phyloP scores from a whole-genome alignment of 1,140 invertebrate genomes.

The Lamellibrachia luymesi region DNA sequence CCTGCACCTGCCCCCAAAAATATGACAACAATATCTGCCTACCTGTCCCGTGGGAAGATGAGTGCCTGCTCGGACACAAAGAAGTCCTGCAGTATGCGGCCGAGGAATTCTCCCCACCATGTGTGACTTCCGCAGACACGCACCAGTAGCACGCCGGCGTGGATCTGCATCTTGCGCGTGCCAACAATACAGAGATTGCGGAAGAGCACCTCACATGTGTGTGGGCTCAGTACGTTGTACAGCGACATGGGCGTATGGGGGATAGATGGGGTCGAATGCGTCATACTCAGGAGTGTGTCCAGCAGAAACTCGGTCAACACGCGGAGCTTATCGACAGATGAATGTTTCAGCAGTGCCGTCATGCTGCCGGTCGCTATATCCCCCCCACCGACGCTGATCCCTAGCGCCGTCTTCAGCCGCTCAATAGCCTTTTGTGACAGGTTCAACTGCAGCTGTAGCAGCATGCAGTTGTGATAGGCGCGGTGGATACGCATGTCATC shows the following conservation, averaged over 20 bases:
- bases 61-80: slow-evolving; percentile 76
- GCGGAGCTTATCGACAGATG: slow-evolving; percentile 68
- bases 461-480: slow-evolving; percentile 79
- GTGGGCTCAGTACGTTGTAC: slow-evolving; percentile 61
- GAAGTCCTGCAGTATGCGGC: slow-evolving; percentile 74
- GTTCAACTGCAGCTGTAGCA: slow-evolving; percentile 76
- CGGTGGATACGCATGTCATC: slow-evolving; percentile 71
- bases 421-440: slow-evolving; percentile 71
- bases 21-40: slow-evolving; percentile 21
- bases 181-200: slow-evolving; percentile 67
- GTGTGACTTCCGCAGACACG: slow-evolving; percentile 74
- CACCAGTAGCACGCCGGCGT: slow-evolving; percentile 74
- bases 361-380: background rate
- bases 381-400: slow-evolving; percentile 11
- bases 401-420: slow-evolving; percentile 64
- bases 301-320: slow-evolving; percentile 77
- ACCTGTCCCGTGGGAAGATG: slow-evolving; percentile 84
- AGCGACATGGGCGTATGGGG: slow-evolving; percentile 42
- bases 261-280: slow-evolving; percentile 59
- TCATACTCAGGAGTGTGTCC: slow-evolving; percentile 69
- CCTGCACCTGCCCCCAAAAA: slow-evolving; percentile 7
- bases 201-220: slow-evolving; percentile 70
- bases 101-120: slow-evolving; percentile 88
- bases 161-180: slow-evolving; percentile 68
- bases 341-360: slow-evolving; percentile 39